Evolutionary conservation across 2,797 vertebrate genomes (phyloP).

Genomic region (Sebastes aleutianus): DNA sequence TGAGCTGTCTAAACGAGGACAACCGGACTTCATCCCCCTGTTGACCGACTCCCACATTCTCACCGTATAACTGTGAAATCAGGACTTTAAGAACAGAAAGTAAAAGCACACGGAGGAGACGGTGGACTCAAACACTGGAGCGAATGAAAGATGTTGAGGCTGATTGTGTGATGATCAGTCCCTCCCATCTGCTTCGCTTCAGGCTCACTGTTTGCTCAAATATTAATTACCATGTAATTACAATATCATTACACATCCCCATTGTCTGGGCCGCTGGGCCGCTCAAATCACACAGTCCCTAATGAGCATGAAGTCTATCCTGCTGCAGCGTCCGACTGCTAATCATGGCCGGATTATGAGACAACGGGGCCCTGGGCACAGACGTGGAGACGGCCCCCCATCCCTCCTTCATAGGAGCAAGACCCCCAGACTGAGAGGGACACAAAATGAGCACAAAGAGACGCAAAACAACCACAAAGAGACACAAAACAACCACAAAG

Average conservation of each 20-base stretch:
- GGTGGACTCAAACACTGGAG: background rate
- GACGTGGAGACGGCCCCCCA: background rate
- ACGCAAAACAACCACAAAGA: too few species aligned
- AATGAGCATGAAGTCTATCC: slow-evolving; percentile 59
- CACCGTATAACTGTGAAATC: slow-evolving; percentile 50
- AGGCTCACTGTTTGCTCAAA: slow-evolving; percentile 53
- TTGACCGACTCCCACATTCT: slow-evolving; percentile 11
- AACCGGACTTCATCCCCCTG: background rate
- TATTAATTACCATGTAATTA: slow-evolving; percentile 80
- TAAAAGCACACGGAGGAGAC: background rate
- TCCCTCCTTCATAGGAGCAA: too few species aligned
- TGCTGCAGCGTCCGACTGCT: slow-evolving; percentile 38
- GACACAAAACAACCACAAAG: too few species aligned
- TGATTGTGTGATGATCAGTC: slow-evolving; percentile 58
- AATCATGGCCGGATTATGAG: background rate
- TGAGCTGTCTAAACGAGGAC: background rate
- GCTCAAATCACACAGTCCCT: slow-evolving; percentile 22
- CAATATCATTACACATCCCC: slow-evolving; percentile 75
- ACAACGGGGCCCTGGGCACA: background rate
- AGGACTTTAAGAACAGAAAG: slow-evolving; percentile 32
- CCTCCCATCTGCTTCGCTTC: slow-evolving; percentile 55
- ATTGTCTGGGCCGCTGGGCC: slow-evolving; percentile 29
- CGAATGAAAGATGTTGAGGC: slow-evolving; percentile 22
- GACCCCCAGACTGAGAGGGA: background rate
- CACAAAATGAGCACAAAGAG: background rate